These are phyloP conservation scores for Campoplex capitator DNA, from an alignment of 2,888 invertebrate species.

Conservation along the genomic window DNA sequence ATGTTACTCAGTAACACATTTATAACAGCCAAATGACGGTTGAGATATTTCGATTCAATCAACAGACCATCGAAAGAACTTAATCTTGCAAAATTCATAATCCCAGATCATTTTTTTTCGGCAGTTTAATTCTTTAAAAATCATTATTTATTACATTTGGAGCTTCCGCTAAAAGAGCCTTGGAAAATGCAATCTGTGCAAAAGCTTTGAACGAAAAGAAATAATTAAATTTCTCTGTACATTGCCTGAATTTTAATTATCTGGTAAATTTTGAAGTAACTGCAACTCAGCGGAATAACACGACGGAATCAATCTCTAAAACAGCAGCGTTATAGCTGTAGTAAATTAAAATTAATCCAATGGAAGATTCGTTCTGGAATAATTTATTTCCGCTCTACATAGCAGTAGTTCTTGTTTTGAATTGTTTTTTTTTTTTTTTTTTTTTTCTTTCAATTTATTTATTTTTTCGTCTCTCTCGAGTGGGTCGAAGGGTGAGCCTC, in stretches of 20 bases:
- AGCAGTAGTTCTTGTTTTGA: neutral
- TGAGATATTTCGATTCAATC: no score
- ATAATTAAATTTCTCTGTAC: neutral
- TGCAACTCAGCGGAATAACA: neutral
- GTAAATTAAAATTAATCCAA: constrained; percentile 21
- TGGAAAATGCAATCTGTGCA: neutral
- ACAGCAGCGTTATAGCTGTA: constrained; percentile 1
- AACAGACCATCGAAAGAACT: no score
- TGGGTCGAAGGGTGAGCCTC: constrained; percentile 19
- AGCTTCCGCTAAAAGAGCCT: neutral
- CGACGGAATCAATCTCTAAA: constrained; percentile 5
- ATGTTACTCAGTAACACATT: no score
- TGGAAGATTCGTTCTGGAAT: constrained; percentile 19
- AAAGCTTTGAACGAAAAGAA: neutral
- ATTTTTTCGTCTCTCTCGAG: constrained; percentile 2
- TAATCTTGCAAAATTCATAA: no score
- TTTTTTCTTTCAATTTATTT: neutral
- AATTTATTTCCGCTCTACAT: constrained; percentile 19
- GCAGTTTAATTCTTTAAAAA: no score
- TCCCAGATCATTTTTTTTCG: no score
- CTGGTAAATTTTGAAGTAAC: neutral
- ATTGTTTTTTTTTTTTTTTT: constrained; percentile 8
- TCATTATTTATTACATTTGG: neutral
- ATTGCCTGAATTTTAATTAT: neutral
- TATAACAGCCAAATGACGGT: no score